Conservation (phyloP, 1,140 invertebrate species). For the Caenorhabditis elegans region WBcel235 BX284606.5:10409501-10410000, state of each 20-base stretch:
- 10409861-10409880: background rate
- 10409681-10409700: background rate
- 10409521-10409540: no score
- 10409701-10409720: constrained; percentile 6
- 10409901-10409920: background rate
- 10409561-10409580: no score
- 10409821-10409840: background rate
- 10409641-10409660: background rate
- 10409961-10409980: no score
- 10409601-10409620: no score
- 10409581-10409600: no score
- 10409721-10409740: constrained; percentile 20
- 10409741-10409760: background rate
- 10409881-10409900: background rate
- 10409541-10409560: no score
- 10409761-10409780: constrained; percentile 8
- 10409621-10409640: no score
- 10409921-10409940: background rate
- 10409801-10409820: background rate
- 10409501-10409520: constrained; percentile 13
- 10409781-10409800: background rate
- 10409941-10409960: no score
- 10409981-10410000: no score
- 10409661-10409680: background rate
- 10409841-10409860: constrained; percentile 13